Evolutionary conservation across 2,113 vertebrate species (phyloP).

Genomic region (Psittacula cyanocephala): DNA sequence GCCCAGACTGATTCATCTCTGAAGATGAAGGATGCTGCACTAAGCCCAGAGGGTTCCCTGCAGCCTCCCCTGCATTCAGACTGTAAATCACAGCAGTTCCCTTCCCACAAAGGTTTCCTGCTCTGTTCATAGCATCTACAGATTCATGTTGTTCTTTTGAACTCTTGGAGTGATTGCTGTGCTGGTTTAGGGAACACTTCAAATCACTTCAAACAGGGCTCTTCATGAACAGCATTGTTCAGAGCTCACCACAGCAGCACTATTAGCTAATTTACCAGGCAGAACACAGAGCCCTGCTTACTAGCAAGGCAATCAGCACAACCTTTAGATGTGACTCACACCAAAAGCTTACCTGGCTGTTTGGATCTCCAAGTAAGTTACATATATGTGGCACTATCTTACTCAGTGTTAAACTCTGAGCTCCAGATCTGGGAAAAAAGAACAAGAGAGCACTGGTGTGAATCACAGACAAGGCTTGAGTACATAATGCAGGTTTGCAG

Average conservation of each 20-base stretch:
- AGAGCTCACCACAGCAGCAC: not conserved
- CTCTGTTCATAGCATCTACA: not conserved
- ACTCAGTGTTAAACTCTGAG: conserved; percentile 95
- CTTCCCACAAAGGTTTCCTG: not conserved
- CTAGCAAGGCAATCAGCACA: not conserved
- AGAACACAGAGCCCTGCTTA: not conserved
- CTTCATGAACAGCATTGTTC: not conserved
- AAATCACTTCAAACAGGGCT: not conserved
- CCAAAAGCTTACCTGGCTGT: conserved; percentile 87
- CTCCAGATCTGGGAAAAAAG: conserved; percentile 87
- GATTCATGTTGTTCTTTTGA: not conserved
- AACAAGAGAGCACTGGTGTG: not conserved
- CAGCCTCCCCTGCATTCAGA: not conserved
- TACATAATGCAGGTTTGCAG: not conserved
- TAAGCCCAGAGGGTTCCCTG: not conserved
- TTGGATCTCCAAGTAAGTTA: conserved; percentile 96
- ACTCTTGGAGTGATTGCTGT: not conserved
- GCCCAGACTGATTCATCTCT: not conserved
- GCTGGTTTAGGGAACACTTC: not conserved
- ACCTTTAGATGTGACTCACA: not conserved
- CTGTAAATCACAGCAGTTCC: not conserved
- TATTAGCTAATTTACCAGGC: not conserved
- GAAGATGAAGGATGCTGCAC: not conserved
- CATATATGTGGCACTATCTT: conserved; percentile 99
- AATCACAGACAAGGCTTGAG: not conserved